These are phyloP conservation scores for Himalopsyche kuldschensis DNA, from an alignment of 2,888 invertebrate species.

Conservation along the genomic window DNA sequence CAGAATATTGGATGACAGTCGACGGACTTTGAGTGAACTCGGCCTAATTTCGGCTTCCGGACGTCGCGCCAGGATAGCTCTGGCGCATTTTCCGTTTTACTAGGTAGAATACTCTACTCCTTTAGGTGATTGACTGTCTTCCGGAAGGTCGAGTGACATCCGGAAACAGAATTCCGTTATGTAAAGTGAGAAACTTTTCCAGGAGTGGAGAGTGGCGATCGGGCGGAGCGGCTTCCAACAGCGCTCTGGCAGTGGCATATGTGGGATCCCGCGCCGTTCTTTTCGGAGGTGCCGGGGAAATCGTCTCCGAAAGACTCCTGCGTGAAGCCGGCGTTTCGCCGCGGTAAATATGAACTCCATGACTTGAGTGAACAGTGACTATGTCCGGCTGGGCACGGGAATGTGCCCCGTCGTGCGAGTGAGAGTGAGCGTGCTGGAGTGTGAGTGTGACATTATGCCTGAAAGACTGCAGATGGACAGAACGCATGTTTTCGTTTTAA, in stretches of 20 bases:
- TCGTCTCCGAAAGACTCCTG: slow-evolving; percentile 6
- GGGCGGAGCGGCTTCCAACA: slow-evolving; percentile 30
- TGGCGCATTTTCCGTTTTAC: background rate
- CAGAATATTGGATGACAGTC: background rate
- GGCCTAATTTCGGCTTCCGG: background rate
- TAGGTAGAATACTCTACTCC: background rate
- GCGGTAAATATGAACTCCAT: slow-evolving; percentile 9
- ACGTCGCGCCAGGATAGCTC: background rate
- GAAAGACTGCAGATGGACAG: background rate
- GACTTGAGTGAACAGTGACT: background rate
- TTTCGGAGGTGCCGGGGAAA: slow-evolving; percentile 19
- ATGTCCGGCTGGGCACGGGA: background rate
- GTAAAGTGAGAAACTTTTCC: slow-evolving; percentile 1
- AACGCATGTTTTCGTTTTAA: background rate
- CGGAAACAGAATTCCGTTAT: background rate
- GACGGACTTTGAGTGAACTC: background rate
- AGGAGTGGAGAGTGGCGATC: slow-evolving; percentile 12
- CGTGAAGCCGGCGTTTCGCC: slow-evolving; percentile 6
- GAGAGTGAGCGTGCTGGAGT: slow-evolving; percentile 3
- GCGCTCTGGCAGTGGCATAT: slow-evolving; percentile 21
- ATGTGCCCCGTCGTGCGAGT: background rate
- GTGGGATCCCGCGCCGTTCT: slow-evolving; percentile 25
- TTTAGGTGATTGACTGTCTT: background rate
- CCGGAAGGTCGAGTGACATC: background rate
- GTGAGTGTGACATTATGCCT: background rate